Conservation (phyloP, 2,113 vertebrate genomes). For the Meriones unguiculatus region DNA sequence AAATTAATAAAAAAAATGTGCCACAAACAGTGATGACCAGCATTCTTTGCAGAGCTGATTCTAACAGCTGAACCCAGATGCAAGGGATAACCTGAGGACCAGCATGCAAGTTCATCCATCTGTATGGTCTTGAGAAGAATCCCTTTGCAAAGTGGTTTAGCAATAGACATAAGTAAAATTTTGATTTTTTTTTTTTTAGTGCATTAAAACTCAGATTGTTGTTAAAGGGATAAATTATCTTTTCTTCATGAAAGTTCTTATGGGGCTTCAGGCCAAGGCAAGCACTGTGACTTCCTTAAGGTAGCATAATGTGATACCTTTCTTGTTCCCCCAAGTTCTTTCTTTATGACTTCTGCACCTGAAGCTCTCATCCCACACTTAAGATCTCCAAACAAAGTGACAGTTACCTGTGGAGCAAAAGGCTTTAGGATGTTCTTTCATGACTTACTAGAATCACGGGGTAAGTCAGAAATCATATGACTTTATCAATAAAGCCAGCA, state of each 20-base stretch:
- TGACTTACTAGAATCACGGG: neutral
- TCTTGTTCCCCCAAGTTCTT: neutral
- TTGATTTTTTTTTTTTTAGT: neutral
- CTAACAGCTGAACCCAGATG: neutral
- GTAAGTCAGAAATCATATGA: neutral
- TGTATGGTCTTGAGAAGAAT: neutral
- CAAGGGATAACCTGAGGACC: neutral
- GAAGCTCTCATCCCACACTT: neutral
- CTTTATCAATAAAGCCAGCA: neutral
- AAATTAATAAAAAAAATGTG: no score
- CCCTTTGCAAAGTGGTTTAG: conserved; percentile 2
- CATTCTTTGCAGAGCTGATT: neutral
- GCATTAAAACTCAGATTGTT: neutral
- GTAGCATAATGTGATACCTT: neutral
- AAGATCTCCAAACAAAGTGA: neutral
- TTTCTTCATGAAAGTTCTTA: neutral
- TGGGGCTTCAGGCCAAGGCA: neutral
- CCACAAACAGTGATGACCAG: neutral
- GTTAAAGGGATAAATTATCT: neutral
- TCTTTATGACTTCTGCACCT: neutral
- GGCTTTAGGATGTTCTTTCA: neutral
- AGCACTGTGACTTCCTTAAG: neutral
- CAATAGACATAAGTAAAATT: neutral
- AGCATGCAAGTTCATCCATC: neutral
- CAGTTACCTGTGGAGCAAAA: neutral